Conservation (phyloP, 1,140 invertebrate genomes). For the Brachionus manjavacas region DNA sequence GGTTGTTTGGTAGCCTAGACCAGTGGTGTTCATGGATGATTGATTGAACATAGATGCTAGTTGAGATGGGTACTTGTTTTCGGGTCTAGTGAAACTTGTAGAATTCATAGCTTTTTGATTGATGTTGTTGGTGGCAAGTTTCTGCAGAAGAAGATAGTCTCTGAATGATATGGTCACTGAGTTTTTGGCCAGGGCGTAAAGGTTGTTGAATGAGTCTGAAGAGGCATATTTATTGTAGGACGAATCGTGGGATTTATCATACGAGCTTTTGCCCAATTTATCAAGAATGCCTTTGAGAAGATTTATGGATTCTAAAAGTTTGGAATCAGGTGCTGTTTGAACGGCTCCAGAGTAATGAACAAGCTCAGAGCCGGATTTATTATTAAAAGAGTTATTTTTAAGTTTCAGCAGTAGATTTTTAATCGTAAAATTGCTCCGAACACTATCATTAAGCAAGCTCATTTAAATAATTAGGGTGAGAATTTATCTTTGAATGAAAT, state of each 20-base stretch:
- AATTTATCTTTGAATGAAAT: not conserved
- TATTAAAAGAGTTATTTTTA: not conserved
- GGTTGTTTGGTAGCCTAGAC: not conserved
- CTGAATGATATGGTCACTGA: slow-evolving; percentile 37
- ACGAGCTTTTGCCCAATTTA: not conserved
- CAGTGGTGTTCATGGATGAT: not conserved
- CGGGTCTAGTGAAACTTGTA: not conserved
- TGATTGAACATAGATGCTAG: not conserved
- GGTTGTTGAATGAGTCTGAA: not conserved
- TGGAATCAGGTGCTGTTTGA: not conserved
- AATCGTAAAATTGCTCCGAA: not conserved
- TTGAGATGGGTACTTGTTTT: not conserved
- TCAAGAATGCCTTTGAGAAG: slow-evolving; percentile 30
- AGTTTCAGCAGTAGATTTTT: not conserved
- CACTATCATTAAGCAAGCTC: not conserved
- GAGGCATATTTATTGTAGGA: slow-evolving; percentile 2
- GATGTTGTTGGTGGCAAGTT: not conserved
- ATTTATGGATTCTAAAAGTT: slow-evolving; percentile 21
- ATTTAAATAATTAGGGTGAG: slow-evolving; percentile 21
- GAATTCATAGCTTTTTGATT: not conserved
- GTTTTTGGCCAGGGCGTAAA: slow-evolving; percentile 33
- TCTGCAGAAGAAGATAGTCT: slow-evolving; percentile 35
- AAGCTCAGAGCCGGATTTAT: not conserved
- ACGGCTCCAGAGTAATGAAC: not conserved
- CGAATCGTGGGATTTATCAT: not conserved